Base-by-base conservation (phyloP, 2,888 invertebrate species). In the Pycnomerus fuliginosus region DNA sequence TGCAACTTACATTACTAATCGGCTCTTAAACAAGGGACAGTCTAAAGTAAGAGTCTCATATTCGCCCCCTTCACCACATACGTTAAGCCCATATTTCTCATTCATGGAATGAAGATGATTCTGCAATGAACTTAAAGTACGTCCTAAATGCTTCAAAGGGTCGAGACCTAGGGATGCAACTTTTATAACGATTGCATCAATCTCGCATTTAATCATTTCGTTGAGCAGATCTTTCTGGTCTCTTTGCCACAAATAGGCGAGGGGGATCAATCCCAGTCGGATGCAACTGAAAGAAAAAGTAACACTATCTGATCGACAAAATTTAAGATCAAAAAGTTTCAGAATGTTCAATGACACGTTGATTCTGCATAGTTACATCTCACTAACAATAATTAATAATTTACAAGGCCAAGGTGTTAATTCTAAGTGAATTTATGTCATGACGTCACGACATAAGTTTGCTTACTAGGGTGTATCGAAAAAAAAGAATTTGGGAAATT, bases 31-130 rank as follows among this genome's bases (percentile, higher is more conserved):
- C 48, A 99, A 77, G 3, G 98, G 97, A 73, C 98, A 98, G 77
- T 99, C 96, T 48, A 97, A 76, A 3, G 96, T 96, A 70, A 99
- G 90, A 16, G 97, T 94, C 76, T 99, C 99, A 70, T 96, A 99
- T 74, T 99, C 99, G 36, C 99, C 99, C 30, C 99, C 99, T 76
- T 99, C 99, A 12, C 99, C 99, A 74, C 96, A 97, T 25, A 96
- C 84, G 76, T 95, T 93, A 52, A 95, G 77, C 36, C 94, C 95
- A 74, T 91, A 99, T 73, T 95, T 92, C 68, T 90, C 87, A 66
- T 90, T 86, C 87, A 97, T 90, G 70, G 85, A 80, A 55, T 87
- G 70, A 65, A 99, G 80, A 72, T 95, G 90, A 8, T 91, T 84
- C 65, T 90, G 87, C 69, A 98, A 84, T 60, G 94, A 85, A 55